Evolutionary conservation across 2,113 vertebrate species (phyloP).

Genomic region (Gracilinanus agilis): DNA sequence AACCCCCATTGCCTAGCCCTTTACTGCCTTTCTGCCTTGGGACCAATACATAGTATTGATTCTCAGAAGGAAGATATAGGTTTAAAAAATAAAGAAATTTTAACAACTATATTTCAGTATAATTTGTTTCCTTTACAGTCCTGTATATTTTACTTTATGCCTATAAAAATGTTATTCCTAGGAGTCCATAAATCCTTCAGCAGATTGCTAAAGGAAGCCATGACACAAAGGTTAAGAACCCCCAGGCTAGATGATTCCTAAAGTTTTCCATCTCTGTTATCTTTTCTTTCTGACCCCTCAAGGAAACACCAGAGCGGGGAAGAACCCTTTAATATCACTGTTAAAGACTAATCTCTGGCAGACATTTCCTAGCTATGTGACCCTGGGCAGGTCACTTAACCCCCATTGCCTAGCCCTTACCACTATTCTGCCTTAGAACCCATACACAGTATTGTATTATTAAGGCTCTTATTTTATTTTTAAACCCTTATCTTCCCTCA

Average conservation of each 20-base stretch:
- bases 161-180: background rate
- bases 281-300: background rate
- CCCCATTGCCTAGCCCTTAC: too few relatives aligned
- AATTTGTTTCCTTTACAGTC: background rate
- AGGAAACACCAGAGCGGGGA: background rate
- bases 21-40: too few relatives aligned
- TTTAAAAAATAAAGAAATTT: background rate
- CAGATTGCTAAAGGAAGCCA: background rate
- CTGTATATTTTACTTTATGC: background rate
- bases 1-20: too few relatives aligned
- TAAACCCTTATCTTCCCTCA: too few relatives aligned
- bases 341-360: background rate
- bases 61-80: too few relatives aligned
- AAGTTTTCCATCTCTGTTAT: background rate
- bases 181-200: background rate
- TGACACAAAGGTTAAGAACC: background rate
- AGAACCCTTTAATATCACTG: background rate
- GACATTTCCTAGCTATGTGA: too few relatives aligned
- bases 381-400: too few relatives aligned
- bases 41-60: too few relatives aligned
- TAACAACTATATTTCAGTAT: background rate
- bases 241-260: background rate
- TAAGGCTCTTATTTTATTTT: too few relatives aligned
- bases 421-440: too few relatives aligned
- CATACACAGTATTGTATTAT: too few relatives aligned